phyloP scores from a whole-genome alignment of 2,888 invertebrate species.

The Andrena praecox region DNA sequence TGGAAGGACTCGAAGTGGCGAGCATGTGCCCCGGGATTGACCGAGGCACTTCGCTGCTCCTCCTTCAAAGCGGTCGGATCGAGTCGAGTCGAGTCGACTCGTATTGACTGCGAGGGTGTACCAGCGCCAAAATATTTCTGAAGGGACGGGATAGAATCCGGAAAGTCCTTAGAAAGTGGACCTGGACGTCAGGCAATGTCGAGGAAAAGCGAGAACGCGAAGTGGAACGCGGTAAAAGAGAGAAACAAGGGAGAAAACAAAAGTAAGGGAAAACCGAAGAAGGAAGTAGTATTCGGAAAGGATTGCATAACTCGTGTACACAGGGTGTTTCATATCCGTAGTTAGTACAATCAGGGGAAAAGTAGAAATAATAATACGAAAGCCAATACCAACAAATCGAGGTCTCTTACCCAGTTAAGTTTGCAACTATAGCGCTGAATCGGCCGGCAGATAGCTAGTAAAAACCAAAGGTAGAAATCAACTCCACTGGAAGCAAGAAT shows the following conservation, averaged over 20 bases:
- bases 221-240: neutral
- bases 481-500: neutral
- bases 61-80: slow-evolving; percentile 52
- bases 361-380: neutral
- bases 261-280: neutral
- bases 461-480: no score
- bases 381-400: no score
- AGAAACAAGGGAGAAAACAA: neutral
- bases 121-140: slow-evolving; percentile 70
- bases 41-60: slow-evolving; percentile 57
- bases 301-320: slow-evolving; percentile 25
- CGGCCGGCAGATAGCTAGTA: no score
- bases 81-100: slow-evolving; percentile 35
- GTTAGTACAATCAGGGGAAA: neutral
- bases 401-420: no score
- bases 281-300: slow-evolving; percentile 29
- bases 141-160: slow-evolving; percentile 59
- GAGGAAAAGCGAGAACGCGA: slow-evolving; percentile 38
- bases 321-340: neutral
- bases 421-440: no score
- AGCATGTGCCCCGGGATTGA: slow-evolving; percentile 70
- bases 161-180: slow-evolving; percentile 63
- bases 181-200: slow-evolving; percentile 19
- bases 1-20: slow-evolving; percentile 67
- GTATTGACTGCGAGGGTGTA: slow-evolving; percentile 52